Base-by-base conservation (phyloP, 2,113 vertebrate genomes). In the Callionymus lyra region DNA sequence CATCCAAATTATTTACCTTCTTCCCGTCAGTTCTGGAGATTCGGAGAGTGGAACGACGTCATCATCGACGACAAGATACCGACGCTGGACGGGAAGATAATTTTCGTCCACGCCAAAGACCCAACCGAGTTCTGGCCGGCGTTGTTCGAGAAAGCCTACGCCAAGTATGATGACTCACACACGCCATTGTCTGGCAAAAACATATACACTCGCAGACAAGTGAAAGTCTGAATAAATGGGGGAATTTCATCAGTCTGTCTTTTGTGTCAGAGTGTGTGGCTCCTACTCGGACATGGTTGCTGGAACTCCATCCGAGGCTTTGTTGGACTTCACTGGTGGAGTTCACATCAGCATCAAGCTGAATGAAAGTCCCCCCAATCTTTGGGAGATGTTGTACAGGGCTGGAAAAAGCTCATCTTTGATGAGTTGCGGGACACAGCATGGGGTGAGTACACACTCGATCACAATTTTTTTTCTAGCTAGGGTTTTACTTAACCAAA, bases 321-420 rank as follows among this genome's bases (percentile, higher is more conserved):
- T 96, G 94, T 93, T 97, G 56, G 94, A 98, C 61, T 97, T 98
- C 72, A 95, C 90, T 0, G 94, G 93, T 0, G 93, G 93, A 0
- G 84, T 97, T 44, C 96, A 89, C 13, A 84, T 89, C 12, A 85
- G 86, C 14, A 89, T 27, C 21, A 27, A 27, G 4, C 21, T 27
- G 21, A 4, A 27, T 86, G 65, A 81, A 27, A 0, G 87, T 6
- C 87, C 93, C 0, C 39, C 54, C 5, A 72, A 91, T 36, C 83
- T 92, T 58, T 91, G 81, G 38, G 3, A 50, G 32, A 85, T 92
- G 55, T 83, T 98, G 47, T 85, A 78, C 48, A 97, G 91, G 66
- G 92, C 90, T 4, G 57, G 77, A 88, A 27, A 27, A 27, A 8
- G 46, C 74, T 86, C 38, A 83, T 90, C 16, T 94, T 90, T 98